Base-by-base conservation (phyloP, 1,140 invertebrate genomes). In the Leptinotarsa texana region DNA sequence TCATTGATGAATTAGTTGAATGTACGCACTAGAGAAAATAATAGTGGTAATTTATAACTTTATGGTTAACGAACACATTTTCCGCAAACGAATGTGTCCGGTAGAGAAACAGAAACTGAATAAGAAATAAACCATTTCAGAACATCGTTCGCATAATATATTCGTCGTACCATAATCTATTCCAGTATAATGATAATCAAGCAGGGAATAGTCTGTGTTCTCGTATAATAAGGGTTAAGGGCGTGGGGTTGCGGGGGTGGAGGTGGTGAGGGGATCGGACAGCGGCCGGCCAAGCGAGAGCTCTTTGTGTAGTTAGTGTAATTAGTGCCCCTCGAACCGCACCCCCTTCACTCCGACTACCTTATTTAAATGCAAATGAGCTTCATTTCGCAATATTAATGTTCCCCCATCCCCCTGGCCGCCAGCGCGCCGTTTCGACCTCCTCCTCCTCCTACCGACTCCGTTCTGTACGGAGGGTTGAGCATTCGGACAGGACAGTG, bases 351-450 rank as follows among this genome's bases (percentile, higher is more conserved):
- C 82, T 78, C 85, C 83, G 87, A 85, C 86, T 88, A 90, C 91
- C 91, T 93, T 93, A 93, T 93, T 93, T 93, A 92, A 92, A 93
- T 92, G 92, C 89, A 93, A 93, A 93, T 93, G 91, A 93, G 92
- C 91, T 92, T 92, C 91, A 92, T 93, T 93, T 92, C 90, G 89
- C 90, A 91, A 92, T 92, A 93, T 93, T 93, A 93, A 93, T 93
- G 91, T 92, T 90, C 89, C 88, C 87, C 88, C 86, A 69, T 69
- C 85, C 87, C 85, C 87, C 87, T 84, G 86, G 83, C 63, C 71
- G 21, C 72, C 70, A 63, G 69, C 69, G 63, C 68, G 62, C 57
- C 77, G 61, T 8, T 67, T 63, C 18, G 69, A 76, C 69, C 68
- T 74, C 63, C 79, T 77, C 18, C 83, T 83, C 82, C 66, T 49